Evolutionary conservation across 2,888 invertebrate genomes (phyloP), one percentile per base, ranked within the genome.

Genomic region (Luperina nickerlii): DNA sequence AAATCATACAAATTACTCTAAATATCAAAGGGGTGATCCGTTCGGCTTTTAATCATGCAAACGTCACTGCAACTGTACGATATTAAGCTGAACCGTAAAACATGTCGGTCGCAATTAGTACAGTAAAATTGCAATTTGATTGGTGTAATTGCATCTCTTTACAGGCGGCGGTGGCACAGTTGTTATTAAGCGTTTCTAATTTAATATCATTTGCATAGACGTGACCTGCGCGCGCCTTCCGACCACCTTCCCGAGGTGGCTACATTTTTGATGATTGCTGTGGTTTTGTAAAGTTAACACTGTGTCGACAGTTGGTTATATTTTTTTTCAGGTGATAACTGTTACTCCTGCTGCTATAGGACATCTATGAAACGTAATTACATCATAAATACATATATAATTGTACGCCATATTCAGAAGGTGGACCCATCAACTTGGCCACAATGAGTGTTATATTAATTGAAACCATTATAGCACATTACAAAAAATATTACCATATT

Each of bases 201-300:
- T 97, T 96, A 96, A 96, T 95, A 95, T 95, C 93, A 97, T 97
- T 97, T 97, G 97, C 97, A 97, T 97, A 96, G 93, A 96, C 96
- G 96, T 96, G 96, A 96, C 95, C 95, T 91, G 93, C 88, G 91
- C 81, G 87, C 81, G 79, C 66, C 48, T 70, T 27, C 6, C 74
- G n/a, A 8, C n/a, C 24, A 45, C 74, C 51, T 69, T n/a, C 24
- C 45, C 51, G n/a, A 38, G 57, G 54, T 72, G 48, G 24, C 5
- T 18, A n/a, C 7, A 51, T 48, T 77, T 66, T 75, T 73, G 15
- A 42, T 62, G 15, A 20, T 38, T 51, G 48, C n/a, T 24, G 20
- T 7, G 15, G 1, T 54, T 74, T 54, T 51, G 8, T 18, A 71
- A 57, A 70, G 18, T 69, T 51, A 24, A 45, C 13, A 18, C 6